Base-by-base conservation (phyloP, 2,113 vertebrate species). In the Phainopepla nitens region DNA sequence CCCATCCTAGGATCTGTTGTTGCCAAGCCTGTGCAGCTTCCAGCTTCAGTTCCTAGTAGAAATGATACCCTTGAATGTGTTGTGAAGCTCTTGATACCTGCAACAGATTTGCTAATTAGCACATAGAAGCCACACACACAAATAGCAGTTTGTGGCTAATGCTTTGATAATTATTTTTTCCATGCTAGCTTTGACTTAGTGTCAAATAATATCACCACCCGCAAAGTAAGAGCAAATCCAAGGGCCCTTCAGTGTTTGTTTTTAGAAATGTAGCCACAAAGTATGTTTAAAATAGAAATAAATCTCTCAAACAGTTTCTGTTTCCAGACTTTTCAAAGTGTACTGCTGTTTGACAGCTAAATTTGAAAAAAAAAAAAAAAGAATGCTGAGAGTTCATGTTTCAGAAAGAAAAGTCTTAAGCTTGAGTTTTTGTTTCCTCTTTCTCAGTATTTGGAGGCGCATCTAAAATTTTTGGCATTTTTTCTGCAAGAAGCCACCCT, bases 401-500 rank as follows among this genome's bases (percentile, higher is more conserved):
- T 95, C 75, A 36, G 25, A 69, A 76, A 49, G 11, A 82, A 69
- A 90, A 45, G 76, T 90, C 56, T 96, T 88, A 93, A 95, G 84
- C 89, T 96, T 95, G 89, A 75, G 45, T 56, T 81, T 95, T 56
- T 90, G 64, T 97, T 96, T 62, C 70, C 24, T 85, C 50, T 93
- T 97, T 94, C 94, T 88, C 96, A 99, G 99, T 99, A 99, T 98
- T 98, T 99, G 98, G 99, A 99, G 96, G 98, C 98, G 82, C 99
- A 99, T 97, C 98, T 99, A 96, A 99, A 99, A 98, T 99, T 99
- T 98, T 98, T 99, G 97, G 99, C 99, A 16, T 99, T 99, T 98
- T 99, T 99, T 97, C 99, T 99, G 75, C 99, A 99, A 98, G 99
- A 99, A 98, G 99, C 99, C 93, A 99, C 99, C 71, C 98, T 99